phyloP scores from a whole-genome alignment of 2,113 vertebrate species.

The Equus quagga region DNA sequence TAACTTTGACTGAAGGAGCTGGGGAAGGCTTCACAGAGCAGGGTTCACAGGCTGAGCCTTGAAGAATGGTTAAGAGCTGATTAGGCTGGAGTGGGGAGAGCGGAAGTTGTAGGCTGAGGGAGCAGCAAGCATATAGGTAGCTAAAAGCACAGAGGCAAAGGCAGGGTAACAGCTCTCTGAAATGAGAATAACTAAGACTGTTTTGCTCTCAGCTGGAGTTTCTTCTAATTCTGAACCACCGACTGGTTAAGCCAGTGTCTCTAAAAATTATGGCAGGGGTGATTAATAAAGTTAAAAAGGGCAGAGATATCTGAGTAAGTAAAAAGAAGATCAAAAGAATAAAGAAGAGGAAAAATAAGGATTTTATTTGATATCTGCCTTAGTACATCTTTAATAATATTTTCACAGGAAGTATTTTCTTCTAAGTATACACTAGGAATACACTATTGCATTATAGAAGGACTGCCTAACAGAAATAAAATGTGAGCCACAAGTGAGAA shows the following conservation, averaged over 20 bases:
- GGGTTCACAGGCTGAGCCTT: background rate
- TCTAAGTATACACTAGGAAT: background rate
- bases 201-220: background rate
- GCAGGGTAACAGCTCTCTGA: background rate
- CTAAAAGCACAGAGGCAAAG: background rate
- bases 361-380: background rate
- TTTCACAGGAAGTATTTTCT: background rate
- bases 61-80: background rate
- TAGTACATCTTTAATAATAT: background rate
- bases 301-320: background rate
- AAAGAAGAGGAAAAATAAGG: background rate
- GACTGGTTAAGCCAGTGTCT: background rate
- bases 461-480: background rate
- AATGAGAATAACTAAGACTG: background rate
- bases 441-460: background rate
- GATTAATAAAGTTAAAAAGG: background rate
- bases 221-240: constrained; percentile 23
- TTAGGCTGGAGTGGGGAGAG: background rate
- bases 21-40: background rate
- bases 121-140: background rate
- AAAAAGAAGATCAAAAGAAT: constrained; percentile 27
- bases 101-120: background rate
- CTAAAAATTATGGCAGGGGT: constrained; percentile 16
- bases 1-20: background rate
- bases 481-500: background rate